phyloP scores from a whole-genome alignment of 2,888 invertebrate genomes.

The Penaeus monodon region DNA sequence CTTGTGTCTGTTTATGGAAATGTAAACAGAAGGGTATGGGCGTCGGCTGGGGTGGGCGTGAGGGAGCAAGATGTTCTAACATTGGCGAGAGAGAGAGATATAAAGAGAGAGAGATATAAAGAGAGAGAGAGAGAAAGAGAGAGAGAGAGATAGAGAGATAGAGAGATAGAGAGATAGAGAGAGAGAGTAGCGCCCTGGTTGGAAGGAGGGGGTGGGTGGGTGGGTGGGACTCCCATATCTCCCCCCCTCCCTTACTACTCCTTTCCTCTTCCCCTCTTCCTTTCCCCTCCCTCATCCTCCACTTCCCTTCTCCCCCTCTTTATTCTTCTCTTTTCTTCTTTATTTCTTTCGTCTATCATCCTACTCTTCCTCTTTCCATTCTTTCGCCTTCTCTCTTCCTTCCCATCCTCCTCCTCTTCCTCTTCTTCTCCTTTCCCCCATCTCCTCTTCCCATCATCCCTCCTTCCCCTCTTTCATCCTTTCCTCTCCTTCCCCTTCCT shows the following conservation, averaged over 20 bases:
- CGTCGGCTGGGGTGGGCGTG: background rate
- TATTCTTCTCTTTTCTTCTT: too few species aligned
- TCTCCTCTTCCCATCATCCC: background rate
- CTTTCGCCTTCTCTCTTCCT: background rate
- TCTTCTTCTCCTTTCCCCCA: too few species aligned
- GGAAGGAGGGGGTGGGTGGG: background rate
- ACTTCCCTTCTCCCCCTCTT: too few species aligned
- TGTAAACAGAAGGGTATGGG: background rate
- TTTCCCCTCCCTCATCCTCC: too few species aligned
- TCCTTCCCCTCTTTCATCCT: background rate
- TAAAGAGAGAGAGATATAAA: too few species aligned
- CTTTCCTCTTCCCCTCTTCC: background rate
- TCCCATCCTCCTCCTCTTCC: background rate
- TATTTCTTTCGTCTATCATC: too few species aligned
- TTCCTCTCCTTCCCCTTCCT: background rate
- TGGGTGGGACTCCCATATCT: background rate
- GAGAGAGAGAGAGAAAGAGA: too few species aligned
- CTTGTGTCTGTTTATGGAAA: background rate
- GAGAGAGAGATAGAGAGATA: too few species aligned
- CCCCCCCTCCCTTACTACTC: background rate
- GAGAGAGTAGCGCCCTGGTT: background rate
- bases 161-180: background rate
- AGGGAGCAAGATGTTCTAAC: background rate
- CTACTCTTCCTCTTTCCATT: too few species aligned
- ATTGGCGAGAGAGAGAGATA: background rate